phyloP scores from a whole-genome alignment of 1,140 invertebrate genomes.

The Saccostrea echinata region DNA sequence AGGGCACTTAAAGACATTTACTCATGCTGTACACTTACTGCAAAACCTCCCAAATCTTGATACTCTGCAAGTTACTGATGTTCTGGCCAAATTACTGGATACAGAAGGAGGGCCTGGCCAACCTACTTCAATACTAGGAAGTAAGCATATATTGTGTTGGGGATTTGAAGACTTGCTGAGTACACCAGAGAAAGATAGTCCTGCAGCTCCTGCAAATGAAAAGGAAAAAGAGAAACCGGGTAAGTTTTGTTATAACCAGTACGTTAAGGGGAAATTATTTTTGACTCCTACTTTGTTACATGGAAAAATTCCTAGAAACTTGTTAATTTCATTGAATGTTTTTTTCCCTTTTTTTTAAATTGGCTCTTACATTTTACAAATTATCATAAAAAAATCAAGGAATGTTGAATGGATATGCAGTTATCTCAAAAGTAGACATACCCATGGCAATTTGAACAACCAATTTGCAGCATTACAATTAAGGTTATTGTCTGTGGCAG shows the following conservation, averaged over 20 bases:
- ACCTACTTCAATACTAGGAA: slow-evolving; percentile 69
- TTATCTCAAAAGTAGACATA: too few species aligned
- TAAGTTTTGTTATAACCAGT: not conserved
- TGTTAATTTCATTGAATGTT: too few species aligned
- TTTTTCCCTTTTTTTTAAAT: too few species aligned
- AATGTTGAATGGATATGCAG: too few species aligned
- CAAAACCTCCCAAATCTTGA: slow-evolving; percentile 72
- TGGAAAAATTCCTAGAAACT: too few species aligned
- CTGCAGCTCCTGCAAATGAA: slow-evolving; percentile 38
- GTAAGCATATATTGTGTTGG: slow-evolving; percentile 78
- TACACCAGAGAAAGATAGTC: slow-evolving; percentile 61
- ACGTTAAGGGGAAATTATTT: not conserved
- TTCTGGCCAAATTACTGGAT: slow-evolving; percentile 73
- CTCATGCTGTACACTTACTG: slow-evolving; percentile 77
- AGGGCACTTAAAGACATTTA: slow-evolving; percentile 77
- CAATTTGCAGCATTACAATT: too few species aligned
- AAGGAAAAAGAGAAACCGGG: slow-evolving; percentile 73
- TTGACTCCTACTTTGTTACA: not conserved
- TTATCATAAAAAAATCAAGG: too few species aligned
- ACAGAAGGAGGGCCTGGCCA: slow-evolving; percentile 75
- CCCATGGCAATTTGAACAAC: too few species aligned
- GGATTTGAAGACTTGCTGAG: slow-evolving; percentile 77
- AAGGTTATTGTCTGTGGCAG: too few species aligned
- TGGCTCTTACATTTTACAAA: too few species aligned
- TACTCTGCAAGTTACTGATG: slow-evolving; percentile 70